Base-by-base conservation (phyloP, 2,888 invertebrate genomes). In the Cerceris rybyensis region DNA sequence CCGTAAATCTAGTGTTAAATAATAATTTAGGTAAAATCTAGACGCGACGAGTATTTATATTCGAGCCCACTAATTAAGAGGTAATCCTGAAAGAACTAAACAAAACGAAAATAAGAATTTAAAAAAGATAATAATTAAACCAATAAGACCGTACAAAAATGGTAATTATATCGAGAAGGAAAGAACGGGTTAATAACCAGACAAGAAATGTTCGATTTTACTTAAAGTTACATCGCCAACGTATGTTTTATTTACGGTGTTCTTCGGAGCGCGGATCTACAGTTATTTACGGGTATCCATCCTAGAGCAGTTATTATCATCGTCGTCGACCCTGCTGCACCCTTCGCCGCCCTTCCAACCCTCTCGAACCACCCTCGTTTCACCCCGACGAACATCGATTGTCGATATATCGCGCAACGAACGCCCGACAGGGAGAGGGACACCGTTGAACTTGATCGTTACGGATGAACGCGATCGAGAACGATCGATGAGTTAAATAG, bases 361-460 rank as follows among this genome's bases (percentile, higher is more conserved):
- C 66, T 57, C 67, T 41, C 67, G 43, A 28, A 28, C 28, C 28
- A 28, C 28, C 28, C 28, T 2, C 28, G 70, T 71, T 75, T 74
- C 66, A 55, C 16, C 67, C 55, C 66, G 64, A 46, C 41, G 61
- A 60, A 63, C 63, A 58, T 71, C 70, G 66, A 75, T 75, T 76
- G 41, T 50, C 78, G 58, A 68, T 66, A 66, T 64, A 28, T 28
- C 28, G 28, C 70, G 64, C 43, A 52, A 28, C 52, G 57, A 28
- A 28, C 28, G 4, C 28, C 28, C 42, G 54, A 28, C 70, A 52
- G 73, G 61, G 61, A 72, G 72, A 75, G 52, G 70, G 67, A 67
- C 78, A 70, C 70, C 69, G 76, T 76, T 81, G 84, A 84, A 84
- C 83, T 84, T 84, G 84, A 75, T 84, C 80, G 80, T 84, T 70